A percentile compares a stretch with the other conserved stretches of the same genome.
Evolutionary conservation across 1,140 invertebrate species (phyloP).

Genomic region (Drosophila ogumai): DNA sequence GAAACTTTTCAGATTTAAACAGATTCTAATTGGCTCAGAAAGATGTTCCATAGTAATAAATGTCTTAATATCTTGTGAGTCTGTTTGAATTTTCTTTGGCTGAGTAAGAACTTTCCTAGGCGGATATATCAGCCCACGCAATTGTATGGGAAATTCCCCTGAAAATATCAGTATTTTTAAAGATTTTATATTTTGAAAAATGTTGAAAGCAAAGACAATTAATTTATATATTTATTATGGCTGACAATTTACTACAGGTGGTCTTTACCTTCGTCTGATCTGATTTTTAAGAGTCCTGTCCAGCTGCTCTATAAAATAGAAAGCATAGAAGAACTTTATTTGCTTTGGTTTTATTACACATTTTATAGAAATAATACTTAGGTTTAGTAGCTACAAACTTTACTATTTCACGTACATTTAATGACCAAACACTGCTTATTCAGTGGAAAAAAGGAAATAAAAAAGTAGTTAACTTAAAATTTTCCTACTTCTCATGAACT

Average conservation of each 20-base stretch:
- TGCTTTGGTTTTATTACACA: background rate
- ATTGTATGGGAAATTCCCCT: slow-evolving; percentile 29
- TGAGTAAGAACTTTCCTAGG: slow-evolving; percentile 21
- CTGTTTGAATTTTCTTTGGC: slow-evolving; percentile 9
- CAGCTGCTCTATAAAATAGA: too few relatives aligned
- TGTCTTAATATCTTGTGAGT: slow-evolving; percentile 11
- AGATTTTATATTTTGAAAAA: background rate
- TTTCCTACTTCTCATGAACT: background rate
- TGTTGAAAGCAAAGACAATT: background rate
- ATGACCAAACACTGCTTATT: too few relatives aligned
- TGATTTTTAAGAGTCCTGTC: too few relatives aligned
- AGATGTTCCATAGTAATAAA: slow-evolving; percentile 36
- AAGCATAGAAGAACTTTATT: background rate
- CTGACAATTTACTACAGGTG: background rate
- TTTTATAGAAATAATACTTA: background rate
- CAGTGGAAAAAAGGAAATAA: background rate
- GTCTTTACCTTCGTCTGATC: too few relatives aligned
- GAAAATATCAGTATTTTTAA: slow-evolving; percentile 3
- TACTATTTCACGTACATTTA: background rate
- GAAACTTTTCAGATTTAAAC: slow-evolving; percentile 1
- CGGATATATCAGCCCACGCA: slow-evolving; percentile 23
- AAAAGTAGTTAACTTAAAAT: background rate
- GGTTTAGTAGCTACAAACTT: background rate
- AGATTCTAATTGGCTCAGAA: slow-evolving; percentile 17
- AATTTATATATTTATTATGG: background rate